Evolutionary conservation across 2,113 vertebrate species (phyloP), one percentile per base, ranked within the genome.

Genomic region (Chloropsis cyanopogon): DNA sequence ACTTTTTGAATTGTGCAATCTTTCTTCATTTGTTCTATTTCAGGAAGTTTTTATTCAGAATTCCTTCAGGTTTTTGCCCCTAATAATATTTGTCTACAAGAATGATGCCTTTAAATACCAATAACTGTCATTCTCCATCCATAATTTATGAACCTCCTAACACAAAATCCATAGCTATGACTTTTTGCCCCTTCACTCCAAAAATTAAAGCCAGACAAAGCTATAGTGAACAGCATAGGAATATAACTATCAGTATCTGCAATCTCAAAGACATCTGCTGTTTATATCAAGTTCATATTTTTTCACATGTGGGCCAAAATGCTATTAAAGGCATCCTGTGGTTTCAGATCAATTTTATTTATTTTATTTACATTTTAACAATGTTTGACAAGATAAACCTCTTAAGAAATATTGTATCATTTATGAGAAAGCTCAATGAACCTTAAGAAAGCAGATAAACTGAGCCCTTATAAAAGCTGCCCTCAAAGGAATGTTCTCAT

Each of bases 361-460:
- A 95, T 93, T 96, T 97, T 97, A 97, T 97, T 98, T 98, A 97
- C 89, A 97, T 97, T 97, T 98, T 95, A 95, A 96, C 91, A 90
- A 82, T 82, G 70, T 95, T 96, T 95, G 92, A 97, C 72, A 86
- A 95, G 78, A 86, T 91, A 97, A 97, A 94, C 64, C 86, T 96
- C 93, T 96, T 96, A 96, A 97, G 88, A 97, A 96, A 97, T 97
- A 93, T 21, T 88, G 18, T 90, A 88, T 95, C 41, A 84, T 94
- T 97, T 96, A 77, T 73, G 82, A 96, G 71, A 92, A 70, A 41
- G 65, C 73, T 37, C 80, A 73, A 54, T 96, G 93, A 95, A 97
- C 97, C 84, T 90, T 95, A 92, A 97, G 56, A 66, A 97, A 95
- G 61, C 28, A 97, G 92, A 90, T 81, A 87, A 63, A 71, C 61